Percentiles rank a stretch among this genome's conserved stretches.
phyloP scores from a whole-genome alignment of 2,113 vertebrate genomes.

The Alectura lathami region DNA sequence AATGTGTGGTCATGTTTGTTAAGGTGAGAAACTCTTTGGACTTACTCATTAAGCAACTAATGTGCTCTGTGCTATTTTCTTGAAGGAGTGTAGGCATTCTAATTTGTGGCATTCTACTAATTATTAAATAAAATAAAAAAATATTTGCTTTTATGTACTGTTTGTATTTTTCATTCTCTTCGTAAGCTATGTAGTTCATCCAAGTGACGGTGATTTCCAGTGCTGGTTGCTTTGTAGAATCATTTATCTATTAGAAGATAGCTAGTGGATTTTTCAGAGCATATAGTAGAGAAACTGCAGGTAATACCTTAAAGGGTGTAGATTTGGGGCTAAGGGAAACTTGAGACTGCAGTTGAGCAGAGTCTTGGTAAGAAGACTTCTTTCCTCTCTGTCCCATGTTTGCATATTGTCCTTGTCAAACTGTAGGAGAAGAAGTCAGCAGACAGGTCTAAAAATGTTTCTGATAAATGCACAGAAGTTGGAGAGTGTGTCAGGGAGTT shows the following conservation, averaged over 20 bases:
- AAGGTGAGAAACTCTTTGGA: slow-evolving; percentile 82
- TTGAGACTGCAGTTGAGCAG: neutral
- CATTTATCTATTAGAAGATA: neutral
- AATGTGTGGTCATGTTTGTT: slow-evolving; percentile 99
- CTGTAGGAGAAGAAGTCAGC: neutral
- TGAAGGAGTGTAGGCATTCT: neutral
- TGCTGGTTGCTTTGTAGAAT: neutral
- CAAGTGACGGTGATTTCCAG: neutral
- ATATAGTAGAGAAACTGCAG: neutral
- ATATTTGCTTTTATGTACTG: neutral
- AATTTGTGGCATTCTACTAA: neutral
- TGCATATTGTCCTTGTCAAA: neutral
- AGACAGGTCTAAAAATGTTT: neutral
- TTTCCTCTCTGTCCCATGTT: neutral
- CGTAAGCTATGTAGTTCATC: neutral
- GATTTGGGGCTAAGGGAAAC: neutral
- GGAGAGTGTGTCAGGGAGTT: neutral
- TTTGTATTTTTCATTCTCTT: neutral
- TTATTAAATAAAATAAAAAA: neutral
- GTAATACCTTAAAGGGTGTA: neutral
- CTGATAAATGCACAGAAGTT: neutral
- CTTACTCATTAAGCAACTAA: neutral
- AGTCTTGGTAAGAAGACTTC: neutral
- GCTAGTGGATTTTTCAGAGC: neutral
- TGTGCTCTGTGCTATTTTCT: neutral